A percentile compares a stretch with the other conserved stretches of the same genome.
phyloP scores from a whole-genome alignment of 2,113 vertebrate genomes.

The Steatornis caripensis region DNA sequence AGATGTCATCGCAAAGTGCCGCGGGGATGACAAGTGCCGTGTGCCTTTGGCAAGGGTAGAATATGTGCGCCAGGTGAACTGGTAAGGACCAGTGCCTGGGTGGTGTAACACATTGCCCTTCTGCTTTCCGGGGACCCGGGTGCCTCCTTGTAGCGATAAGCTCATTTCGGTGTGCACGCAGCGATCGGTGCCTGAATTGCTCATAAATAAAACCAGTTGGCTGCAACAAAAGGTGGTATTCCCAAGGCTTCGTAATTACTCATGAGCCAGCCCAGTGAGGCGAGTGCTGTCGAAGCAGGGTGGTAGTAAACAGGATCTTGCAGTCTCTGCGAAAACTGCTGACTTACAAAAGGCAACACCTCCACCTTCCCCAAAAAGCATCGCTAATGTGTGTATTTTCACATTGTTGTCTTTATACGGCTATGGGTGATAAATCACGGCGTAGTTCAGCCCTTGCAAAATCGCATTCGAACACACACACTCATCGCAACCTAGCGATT shows the following conservation, averaged over 20 bases:
- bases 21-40: not conserved
- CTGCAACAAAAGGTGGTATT: not conserved
- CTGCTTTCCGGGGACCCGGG: not conserved
- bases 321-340: not conserved
- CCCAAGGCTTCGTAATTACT: not conserved
- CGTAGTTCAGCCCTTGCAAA: not conserved
- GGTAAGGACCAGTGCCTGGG: not conserved
- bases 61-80: not conserved
- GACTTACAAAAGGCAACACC: not conserved
- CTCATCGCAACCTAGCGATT: not conserved
- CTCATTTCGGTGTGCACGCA: not conserved
- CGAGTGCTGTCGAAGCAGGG: not conserved
- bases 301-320: not conserved
- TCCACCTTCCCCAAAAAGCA: not conserved
- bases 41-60: not conserved
- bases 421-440: not conserved
- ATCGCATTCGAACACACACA: not conserved
- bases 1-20: not conserved
- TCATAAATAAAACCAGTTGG: slow-evolving; percentile 15
- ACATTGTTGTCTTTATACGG: not conserved
- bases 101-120: fast-evolving
- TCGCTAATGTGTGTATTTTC: not conserved
- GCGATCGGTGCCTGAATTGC: not conserved
- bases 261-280: not conserved
- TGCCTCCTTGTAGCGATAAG: not conserved